Evolutionary conservation across 2,888 invertebrate species (phyloP).

Genomic region (Apantesis nais): DNA sequence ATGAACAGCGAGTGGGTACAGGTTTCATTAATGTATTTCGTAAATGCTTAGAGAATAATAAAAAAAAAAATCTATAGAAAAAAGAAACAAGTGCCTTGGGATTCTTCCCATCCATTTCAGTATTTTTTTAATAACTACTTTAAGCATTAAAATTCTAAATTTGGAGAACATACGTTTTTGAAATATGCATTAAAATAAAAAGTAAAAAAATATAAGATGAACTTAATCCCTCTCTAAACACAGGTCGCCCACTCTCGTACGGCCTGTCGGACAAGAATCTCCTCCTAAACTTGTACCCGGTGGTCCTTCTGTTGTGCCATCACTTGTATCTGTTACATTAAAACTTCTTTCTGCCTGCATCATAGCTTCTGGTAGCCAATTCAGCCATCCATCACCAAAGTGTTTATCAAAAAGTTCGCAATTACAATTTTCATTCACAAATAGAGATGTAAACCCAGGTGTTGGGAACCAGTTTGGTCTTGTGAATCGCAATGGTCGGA

Average conservation of each 20-base stretch:
- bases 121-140: neutral
- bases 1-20: too few relatives aligned
- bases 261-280: neutral
- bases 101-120: neutral
- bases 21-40: too few relatives aligned
- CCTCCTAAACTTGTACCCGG: neutral
- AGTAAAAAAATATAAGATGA: neutral
- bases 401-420: slow-evolving; percentile 8
- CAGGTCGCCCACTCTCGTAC: neutral
- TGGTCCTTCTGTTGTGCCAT: neutral
- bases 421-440: neutral
- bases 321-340: neutral
- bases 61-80: too few relatives aligned
- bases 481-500: neutral
- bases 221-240: neutral
- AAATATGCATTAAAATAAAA: neutral
- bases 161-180: neutral
- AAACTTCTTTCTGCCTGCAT: slow-evolving; percentile 2
- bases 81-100: too few relatives aligned
- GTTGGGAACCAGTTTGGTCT: neutral
- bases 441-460: neutral
- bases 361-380: slow-evolving; percentile 11
- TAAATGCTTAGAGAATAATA: too few relatives aligned
- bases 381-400: slow-evolving; percentile 4
- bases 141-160: neutral